A percentile compares a stretch with the other conserved stretches of the same genome.
Conservation (phyloP, 2,113 vertebrate species). For the Crotophaga sulcirostris region DNA sequence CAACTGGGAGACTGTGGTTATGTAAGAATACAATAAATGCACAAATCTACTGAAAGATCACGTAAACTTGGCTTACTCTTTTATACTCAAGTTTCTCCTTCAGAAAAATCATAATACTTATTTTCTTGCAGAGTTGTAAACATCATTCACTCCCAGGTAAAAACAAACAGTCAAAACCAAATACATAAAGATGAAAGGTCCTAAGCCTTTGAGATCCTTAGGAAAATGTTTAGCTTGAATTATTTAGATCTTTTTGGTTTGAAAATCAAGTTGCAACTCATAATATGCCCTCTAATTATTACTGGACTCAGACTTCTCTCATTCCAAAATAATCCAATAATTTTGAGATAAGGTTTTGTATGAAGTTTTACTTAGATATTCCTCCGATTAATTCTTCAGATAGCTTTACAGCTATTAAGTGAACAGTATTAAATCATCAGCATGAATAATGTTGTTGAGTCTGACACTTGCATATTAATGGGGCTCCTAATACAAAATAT, state of each 20-base stretch:
- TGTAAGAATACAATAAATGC: neutral
- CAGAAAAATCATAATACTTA: neutral
- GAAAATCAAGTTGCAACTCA: neutral
- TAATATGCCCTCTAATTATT: neutral
- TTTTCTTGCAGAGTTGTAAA: neutral
- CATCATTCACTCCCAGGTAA: neutral
- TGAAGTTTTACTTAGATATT: neutral
- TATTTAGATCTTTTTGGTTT: neutral
- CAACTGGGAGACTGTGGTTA: neutral
- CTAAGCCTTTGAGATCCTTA: neutral
- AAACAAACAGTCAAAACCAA: neutral
- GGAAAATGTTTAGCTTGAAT: neutral
- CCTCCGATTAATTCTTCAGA: neutral
- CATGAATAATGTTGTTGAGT: neutral
- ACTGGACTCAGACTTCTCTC: neutral
- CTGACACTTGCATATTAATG: neutral
- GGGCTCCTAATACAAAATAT: neutral
- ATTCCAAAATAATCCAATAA: neutral
- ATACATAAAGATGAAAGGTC: neutral
- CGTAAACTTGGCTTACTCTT: neutral
- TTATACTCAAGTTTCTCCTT: neutral
- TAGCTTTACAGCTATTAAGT: neutral
- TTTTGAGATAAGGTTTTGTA: neutral
- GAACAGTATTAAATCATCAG: neutral
- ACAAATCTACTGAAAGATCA: neutral